These are phyloP conservation scores for Carposina sasakii DNA, from an alignment of 1,140 invertebrate genomes.

Conservation along the genomic window DNA sequence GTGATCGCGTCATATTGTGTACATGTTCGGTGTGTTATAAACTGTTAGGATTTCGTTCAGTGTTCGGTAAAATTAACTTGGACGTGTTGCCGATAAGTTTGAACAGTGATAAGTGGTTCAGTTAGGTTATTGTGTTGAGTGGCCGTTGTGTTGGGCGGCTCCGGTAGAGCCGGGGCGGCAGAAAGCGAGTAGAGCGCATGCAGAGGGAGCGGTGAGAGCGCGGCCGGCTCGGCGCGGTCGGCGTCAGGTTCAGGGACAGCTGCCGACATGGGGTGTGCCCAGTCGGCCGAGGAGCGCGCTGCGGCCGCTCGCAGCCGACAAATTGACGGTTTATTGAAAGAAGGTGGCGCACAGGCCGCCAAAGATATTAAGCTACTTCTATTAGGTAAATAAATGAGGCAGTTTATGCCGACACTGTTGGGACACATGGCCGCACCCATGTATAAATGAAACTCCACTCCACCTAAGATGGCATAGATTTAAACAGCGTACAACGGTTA, in stretches of 20 bases:
- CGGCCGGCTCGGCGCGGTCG: constrained; percentile 63
- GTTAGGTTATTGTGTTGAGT: constrained; percentile 67
- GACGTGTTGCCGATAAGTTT: constrained; percentile 23
- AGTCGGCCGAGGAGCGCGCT: constrained; percentile 97
- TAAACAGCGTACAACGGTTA: too few relatives aligned
- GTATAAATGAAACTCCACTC: too few relatives aligned
- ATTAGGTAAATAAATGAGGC: constrained; percentile 82
- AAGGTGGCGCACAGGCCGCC: constrained; percentile 97
- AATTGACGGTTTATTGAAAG: constrained; percentile 98
- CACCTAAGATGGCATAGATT: too few relatives aligned
- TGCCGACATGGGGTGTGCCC: constrained; percentile 95
- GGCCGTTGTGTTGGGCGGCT: constrained; percentile 60
- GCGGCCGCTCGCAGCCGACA: constrained; percentile 96
- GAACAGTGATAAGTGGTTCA: constrained; percentile 55
- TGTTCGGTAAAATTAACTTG: too few relatives aligned
- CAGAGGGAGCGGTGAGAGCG: constrained; percentile 68
- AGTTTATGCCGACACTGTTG: constrained; percentile 12
- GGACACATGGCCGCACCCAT: constrained; percentile 54
- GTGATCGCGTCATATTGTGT: constrained; percentile 53
- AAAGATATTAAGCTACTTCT: constrained; percentile 99
- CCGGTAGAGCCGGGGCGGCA: constrained; percentile 59
- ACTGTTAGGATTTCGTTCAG: too few relatives aligned
- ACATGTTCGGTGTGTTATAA: constrained; percentile 47
- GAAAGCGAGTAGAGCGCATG: constrained; percentile 62
- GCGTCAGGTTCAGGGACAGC: constrained; percentile 50